Conservation (phyloP, 2,888 invertebrate genomes). For the Raillietiella orientalis region DNA sequence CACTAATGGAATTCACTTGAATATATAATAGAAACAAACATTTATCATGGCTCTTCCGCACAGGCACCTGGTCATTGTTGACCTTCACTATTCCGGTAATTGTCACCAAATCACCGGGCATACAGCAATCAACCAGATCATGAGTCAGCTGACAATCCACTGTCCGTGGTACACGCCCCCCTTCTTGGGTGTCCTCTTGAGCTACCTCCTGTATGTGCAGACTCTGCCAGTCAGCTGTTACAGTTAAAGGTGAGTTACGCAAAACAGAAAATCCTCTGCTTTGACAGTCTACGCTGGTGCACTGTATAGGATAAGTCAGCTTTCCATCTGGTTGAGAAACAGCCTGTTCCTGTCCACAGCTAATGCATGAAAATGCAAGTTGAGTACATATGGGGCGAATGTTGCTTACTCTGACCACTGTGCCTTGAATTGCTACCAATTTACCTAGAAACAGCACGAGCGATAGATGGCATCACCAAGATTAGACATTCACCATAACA, state of each 20-base stretch:
- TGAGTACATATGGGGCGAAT: slow-evolving; percentile 34
- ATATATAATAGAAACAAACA: slow-evolving; percentile 27
- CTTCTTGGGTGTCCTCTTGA: slow-evolving; percentile 11
- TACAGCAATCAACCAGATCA: slow-evolving; percentile 47
- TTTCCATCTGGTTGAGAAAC: slow-evolving; percentile 26
- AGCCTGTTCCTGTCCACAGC: slow-evolving; percentile 29
- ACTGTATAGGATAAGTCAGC: slow-evolving; percentile 22
- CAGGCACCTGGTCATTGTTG: slow-evolving; percentile 5
- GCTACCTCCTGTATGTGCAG: slow-evolving; percentile 45
- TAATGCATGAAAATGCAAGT: slow-evolving; percentile 39
- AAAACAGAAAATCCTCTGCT: slow-evolving; percentile 12
- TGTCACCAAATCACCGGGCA: slow-evolving; percentile 60
- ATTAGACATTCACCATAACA: slow-evolving; percentile 24
- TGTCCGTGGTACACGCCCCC: slow-evolving; percentile 35
- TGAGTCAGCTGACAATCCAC: slow-evolving; percentile 55
- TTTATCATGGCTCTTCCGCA: slow-evolving; percentile 11
- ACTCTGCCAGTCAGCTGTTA: slow-evolving; percentile 40
- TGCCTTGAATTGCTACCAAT: slow-evolving; percentile 45
- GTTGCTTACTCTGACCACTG: slow-evolving; percentile 44
- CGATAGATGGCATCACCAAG: not conserved
- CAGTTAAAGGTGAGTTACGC: slow-evolving; percentile 20
- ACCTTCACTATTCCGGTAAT: slow-evolving; percentile 59
- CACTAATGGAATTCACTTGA: slow-evolving; percentile 39
- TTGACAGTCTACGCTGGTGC: slow-evolving; percentile 15
- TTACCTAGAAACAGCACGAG: slow-evolving; percentile 18